A percentile compares a stretch with the other conserved stretches of the same genome.
Evolutionary conservation across 1,140 invertebrate species (phyloP).

Genomic region (Centruroides vittatus): DNA sequence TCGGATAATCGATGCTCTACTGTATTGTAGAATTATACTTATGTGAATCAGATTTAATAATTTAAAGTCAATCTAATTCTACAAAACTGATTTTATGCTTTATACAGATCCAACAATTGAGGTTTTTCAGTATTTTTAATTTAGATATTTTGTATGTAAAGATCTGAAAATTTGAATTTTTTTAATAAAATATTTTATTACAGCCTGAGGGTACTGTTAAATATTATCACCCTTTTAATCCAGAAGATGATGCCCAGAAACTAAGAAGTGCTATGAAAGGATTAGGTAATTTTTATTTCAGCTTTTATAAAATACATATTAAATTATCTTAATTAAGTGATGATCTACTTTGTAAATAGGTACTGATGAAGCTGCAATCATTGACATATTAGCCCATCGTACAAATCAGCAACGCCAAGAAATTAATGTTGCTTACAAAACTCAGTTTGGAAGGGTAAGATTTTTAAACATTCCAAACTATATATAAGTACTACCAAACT

Average conservation of each 20-base stretch:
- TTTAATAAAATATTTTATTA: too few relatives aligned
- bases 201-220: slow-evolving; percentile 45
- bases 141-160: too few relatives aligned
- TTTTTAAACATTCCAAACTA: neutral
- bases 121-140: too few relatives aligned
- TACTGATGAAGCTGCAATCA: slow-evolving; percentile 82
- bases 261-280: slow-evolving; percentile 90
- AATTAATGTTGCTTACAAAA: slow-evolving; percentile 82
- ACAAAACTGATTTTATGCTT: too few relatives aligned
- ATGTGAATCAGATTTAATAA: too few relatives aligned
- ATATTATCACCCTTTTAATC: slow-evolving; percentile 68
- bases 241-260: slow-evolving; percentile 69
- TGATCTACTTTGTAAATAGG: slow-evolving; percentile 27
- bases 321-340: neutral
- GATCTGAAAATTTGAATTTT: too few relatives aligned
- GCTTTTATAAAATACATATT: slow-evolving; percentile 36
- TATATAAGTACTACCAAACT: too few relatives aligned
- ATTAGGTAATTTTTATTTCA: slow-evolving; percentile 32
- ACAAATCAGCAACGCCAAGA: slow-evolving; percentile 78
- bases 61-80: too few relatives aligned
- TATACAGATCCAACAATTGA: too few relatives aligned
- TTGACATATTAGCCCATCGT: slow-evolving; percentile 71
- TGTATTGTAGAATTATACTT: too few relatives aligned
- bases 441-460: slow-evolving; percentile 74
- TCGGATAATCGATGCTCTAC: too few relatives aligned